Evolutionary conservation across 2,797 vertebrate species (phyloP), one percentile per base, ranked within the genome.

Genomic region (Melanotaenia nigrans): DNA sequence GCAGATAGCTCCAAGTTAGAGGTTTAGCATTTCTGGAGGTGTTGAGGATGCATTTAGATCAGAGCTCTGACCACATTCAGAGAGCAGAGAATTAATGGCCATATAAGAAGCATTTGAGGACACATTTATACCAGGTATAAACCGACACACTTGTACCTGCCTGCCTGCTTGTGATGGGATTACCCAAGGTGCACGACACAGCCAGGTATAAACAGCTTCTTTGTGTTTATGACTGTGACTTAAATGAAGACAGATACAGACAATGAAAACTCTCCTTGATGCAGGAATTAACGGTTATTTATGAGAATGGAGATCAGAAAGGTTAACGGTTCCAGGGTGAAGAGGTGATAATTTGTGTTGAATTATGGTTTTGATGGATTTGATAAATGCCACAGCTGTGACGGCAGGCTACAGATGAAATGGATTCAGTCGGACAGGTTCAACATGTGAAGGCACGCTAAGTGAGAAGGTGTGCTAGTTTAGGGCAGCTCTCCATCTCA

Each of bases 401-500:
- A 63, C 38, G 12, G 55, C 60, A 9, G 42, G 6, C 56, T 47
- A 35, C 30, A 67, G 51, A 73, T 61, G n/a, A 47, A 65, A 68
- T 2, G 1, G 35, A 20, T 73, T 10, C 16, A 61, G 59, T 33
- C 20, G 2, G 33, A n/a, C 20, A 5, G 38, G 16, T 71, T 38
- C 54, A 65, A 58, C 65, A 51, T 85, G 60, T 78, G 12, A 61
- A 33, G 51, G 64, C 35, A 36, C 4, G 12, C 24, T 10, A 11
- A 77, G 68, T 71, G 61, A 60, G 67, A 78, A 75, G 68, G 61
- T 74, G 59, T 40, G 40, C 0, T 47, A 55, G 63, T 65, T 83
- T 57, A 63, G 40, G 72, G 78, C 56, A 70, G 59, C 73, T 71
- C 64, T 72, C 66, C 35, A 45, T 86, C 73, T 78, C 75, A 16